phyloP scores from a whole-genome alignment of 1,140 invertebrate genomes.

The Carcinoscorpius rotundicauda region DNA sequence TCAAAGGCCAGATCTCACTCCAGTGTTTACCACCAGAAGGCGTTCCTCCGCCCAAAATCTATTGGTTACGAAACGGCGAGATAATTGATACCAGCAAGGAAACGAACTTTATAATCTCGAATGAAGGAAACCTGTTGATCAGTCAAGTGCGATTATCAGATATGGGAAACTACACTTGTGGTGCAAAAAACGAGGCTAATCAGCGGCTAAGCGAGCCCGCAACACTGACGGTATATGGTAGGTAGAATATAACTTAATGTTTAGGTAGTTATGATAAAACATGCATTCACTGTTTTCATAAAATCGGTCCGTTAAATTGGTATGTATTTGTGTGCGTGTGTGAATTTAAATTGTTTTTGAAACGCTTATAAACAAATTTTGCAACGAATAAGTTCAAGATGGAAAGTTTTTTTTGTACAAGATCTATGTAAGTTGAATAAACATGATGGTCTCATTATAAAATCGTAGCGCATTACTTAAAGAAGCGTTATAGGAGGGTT shows the following conservation, averaged over 20 bases:
- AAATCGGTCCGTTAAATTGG: too few species aligned
- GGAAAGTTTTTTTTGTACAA: too few species aligned
- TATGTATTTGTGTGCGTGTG: too few species aligned
- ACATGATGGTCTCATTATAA: too few species aligned
- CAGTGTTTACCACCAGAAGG: conserved; percentile 77
- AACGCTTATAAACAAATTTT: too few species aligned
- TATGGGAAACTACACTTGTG: conserved; percentile 92
- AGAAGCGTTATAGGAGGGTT: too few species aligned
- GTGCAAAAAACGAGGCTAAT: conserved; percentile 85
- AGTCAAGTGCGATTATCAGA: conserved; percentile 71
- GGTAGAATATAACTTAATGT: conserved; percentile 33
- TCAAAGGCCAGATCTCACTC: conserved; percentile 71
- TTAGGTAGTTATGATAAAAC: too few species aligned
- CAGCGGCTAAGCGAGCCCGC: conserved; percentile 68
- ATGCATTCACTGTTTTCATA: too few species aligned
- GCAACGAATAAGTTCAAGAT: too few species aligned
- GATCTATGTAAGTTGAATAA: too few species aligned
- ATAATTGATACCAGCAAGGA: conserved; percentile 44
- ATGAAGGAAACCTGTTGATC: conserved; percentile 77
- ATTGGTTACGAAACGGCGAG: conserved; percentile 61
- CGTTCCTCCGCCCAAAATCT: conserved; percentile 67
- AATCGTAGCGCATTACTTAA: too few species aligned
- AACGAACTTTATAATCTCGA: conserved; percentile 40
- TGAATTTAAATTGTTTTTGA: too few species aligned
- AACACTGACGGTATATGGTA: conserved; percentile 83